Evolutionary conservation across 2,888 invertebrate species (phyloP).

Genomic region (Catocala fraxini): DNA sequence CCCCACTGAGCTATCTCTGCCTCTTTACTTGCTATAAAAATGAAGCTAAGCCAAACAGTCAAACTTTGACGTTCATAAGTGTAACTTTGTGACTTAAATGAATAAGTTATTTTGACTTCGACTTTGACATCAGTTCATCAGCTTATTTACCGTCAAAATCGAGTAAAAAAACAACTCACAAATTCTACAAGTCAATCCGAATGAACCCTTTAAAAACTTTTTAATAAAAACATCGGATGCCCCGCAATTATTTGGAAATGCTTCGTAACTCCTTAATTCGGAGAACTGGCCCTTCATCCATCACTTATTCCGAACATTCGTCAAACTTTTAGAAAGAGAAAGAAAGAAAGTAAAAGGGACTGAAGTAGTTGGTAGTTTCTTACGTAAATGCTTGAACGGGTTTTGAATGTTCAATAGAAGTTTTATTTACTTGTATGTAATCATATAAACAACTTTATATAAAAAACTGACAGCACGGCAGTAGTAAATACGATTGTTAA

Average conservation of each 20-base stretch:
- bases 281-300: slow-evolving; percentile 14
- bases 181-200: slow-evolving; percentile 3
- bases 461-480: no score
- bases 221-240: slow-evolving; percentile 22
- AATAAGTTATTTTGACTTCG: no score
- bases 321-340: slow-evolving; percentile 33
- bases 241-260: slow-evolving; percentile 16
- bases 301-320: slow-evolving; percentile 44
- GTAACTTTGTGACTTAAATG: no score
- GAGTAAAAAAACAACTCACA: no score
- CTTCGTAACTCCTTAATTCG: slow-evolving; percentile 14
- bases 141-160: no score
- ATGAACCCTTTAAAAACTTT: slow-evolving; percentile 19
- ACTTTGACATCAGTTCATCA: no score
- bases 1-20: no score
- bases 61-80: no score
- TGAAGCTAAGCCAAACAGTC: no score
- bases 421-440: slow-evolving; percentile 17
- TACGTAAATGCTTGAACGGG: slow-evolving; percentile 46
- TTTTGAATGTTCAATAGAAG: slow-evolving; percentile 27
- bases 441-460: background rate
- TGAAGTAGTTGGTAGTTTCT: slow-evolving; percentile 37
- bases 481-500: no score
- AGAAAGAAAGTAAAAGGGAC: slow-evolving; percentile 36
- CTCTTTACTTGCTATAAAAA: no score